These are phyloP conservation scores for Pterocles orientalis DNA, from an alignment of 2,113 vertebrate species.

Conservation along the genomic window DNA sequence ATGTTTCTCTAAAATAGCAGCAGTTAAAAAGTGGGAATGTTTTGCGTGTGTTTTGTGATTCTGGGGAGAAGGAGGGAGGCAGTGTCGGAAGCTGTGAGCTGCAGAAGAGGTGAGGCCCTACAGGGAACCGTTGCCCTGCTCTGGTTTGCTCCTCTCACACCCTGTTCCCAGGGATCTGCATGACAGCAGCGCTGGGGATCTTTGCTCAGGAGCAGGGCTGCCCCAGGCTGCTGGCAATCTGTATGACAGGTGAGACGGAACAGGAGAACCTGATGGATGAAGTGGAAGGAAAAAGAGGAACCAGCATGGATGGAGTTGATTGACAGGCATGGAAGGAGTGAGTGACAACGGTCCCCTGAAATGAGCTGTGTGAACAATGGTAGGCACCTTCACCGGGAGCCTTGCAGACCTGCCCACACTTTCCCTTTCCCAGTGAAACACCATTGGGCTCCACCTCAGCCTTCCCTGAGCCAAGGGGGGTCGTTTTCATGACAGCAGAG, in stretches of 20 bases:
- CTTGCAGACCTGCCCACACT: background rate
- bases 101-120: background rate
- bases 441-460: background rate
- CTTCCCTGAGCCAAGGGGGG: background rate
- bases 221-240: background rate
- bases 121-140: background rate
- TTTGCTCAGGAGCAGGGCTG: background rate
- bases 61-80: background rate
- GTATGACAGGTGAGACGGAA: background rate
- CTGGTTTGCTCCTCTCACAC: background rate
- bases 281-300: background rate
- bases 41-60: background rate
- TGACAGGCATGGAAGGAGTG: background rate
- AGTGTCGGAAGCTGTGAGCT: background rate
- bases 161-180: background rate
- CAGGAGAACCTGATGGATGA: background rate
- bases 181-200: background rate
- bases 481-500: background rate
- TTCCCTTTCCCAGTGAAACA: background rate
- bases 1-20: conserved; percentile 42
- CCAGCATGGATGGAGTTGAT: background rate
- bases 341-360: background rate
- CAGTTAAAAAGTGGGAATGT: conserved; percentile 57
- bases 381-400: background rate
- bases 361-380: background rate